phyloP scores from a whole-genome alignment of 2,888 invertebrate genomes.

The Tuta absoluta region DNA sequence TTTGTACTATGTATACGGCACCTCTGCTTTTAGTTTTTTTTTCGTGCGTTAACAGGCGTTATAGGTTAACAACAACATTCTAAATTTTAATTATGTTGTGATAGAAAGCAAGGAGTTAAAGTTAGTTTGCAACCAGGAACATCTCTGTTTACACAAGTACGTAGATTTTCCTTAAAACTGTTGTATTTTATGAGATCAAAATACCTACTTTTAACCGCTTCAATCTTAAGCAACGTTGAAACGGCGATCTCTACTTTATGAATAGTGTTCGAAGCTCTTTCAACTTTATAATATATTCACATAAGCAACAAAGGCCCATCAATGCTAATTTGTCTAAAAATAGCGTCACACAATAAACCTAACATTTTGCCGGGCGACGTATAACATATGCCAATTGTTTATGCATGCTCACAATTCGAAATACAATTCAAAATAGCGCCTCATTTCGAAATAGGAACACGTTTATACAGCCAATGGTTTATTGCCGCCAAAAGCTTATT shows the following conservation, averaged over 20 bases:
- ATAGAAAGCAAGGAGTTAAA: no score
- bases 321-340: slow-evolving; percentile 24
- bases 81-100: no score
- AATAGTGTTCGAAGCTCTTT: not conserved
- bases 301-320: slow-evolving; percentile 14
- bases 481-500: slow-evolving; percentile 40
- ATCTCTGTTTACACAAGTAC: no score
- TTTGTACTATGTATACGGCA: no score
- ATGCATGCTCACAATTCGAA: slow-evolving; percentile 33
- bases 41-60: no score
- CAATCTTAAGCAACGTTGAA: no score
- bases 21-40: no score
- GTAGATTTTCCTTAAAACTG: no score
- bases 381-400: slow-evolving; percentile 25
- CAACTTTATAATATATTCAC: slow-evolving; percentile 15
- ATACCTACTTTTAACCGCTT: no score
- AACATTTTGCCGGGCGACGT: not conserved
- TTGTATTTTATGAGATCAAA: no score
- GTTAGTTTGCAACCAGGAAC: no score
- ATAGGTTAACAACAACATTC: no score
- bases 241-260: not conserved
- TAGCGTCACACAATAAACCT: slow-evolving; percentile 10
- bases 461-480: slow-evolving; percentile 33
- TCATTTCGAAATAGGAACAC: slow-evolving; percentile 48
- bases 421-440: slow-evolving; percentile 35